Percentiles rank a stretch among this genome's conserved stretches.
Conservation (phyloP, 2,888 invertebrate species). For the Spodoptera exigua region DNA sequence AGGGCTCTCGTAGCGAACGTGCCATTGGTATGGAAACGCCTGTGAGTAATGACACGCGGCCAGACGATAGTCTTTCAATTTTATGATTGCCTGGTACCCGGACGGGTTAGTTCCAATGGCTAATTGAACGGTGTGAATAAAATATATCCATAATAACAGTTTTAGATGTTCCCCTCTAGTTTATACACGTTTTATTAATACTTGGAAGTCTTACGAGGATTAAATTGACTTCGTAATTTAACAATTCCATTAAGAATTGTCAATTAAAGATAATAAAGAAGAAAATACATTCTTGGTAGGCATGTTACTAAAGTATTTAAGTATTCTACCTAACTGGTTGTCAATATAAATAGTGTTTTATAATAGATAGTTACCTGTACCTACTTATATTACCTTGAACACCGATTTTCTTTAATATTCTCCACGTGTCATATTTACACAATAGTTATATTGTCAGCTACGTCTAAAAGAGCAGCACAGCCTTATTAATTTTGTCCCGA, state of each 20-base stretch:
- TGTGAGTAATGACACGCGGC: slow-evolving; percentile 66
- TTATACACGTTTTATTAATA: slow-evolving; percentile 42
- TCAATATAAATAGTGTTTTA: no score
- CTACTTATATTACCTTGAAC: slow-evolving; percentile 22
- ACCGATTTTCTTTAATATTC: slow-evolving; percentile 8
- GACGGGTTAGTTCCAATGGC: slow-evolving; percentile 32
- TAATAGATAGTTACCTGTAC: neutral
- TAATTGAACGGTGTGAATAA: slow-evolving; percentile 55
- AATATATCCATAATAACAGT: slow-evolving; percentile 28
- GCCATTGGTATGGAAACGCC: slow-evolving; percentile 68
- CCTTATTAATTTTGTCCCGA: slow-evolving; percentile 32
- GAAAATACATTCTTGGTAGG: no score
- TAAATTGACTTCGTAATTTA: slow-evolving; percentile 10
- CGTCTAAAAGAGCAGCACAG: slow-evolving; percentile 13
- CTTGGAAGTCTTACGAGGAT: slow-evolving; percentile 1
- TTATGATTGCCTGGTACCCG: slow-evolving; percentile 60
- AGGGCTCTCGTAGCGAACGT: slow-evolving; percentile 57
- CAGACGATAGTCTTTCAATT: slow-evolving; percentile 60
- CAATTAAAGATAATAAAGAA: no score
- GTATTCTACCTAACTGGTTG: no score
- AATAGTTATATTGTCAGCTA: slow-evolving; percentile 3
- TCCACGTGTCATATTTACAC: neutral
- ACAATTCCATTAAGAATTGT: slow-evolving; percentile 4
- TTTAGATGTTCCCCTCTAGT: slow-evolving; percentile 37
- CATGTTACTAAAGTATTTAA: no score